Evolutionary conservation across 1,140 invertebrate species (phyloP).

Genomic region (Centruroides vittatus): DNA sequence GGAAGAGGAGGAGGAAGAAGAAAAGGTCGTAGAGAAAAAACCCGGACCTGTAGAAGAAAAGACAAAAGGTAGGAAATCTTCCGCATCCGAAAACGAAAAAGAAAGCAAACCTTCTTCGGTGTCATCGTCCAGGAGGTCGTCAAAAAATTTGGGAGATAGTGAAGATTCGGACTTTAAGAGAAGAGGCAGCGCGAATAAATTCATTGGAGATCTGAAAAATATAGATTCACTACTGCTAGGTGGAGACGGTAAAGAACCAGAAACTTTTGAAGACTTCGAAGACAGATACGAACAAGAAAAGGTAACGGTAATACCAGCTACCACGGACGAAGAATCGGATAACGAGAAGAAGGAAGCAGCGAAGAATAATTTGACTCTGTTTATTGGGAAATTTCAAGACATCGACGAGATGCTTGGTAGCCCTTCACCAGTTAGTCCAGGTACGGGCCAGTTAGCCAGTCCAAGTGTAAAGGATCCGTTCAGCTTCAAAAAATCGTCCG

Average conservation of each 20-base stretch:
- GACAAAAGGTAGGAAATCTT: not conserved
- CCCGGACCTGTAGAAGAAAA: not conserved
- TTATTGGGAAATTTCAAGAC: slow-evolving; percentile 20
- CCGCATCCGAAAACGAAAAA: not conserved
- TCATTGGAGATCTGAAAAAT: slow-evolving; percentile 4
- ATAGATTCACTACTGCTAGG: not conserved
- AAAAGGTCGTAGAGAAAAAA: not conserved
- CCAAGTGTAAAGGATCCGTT: not conserved
- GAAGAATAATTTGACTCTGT: slow-evolving; percentile 2
- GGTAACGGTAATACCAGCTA: no score
- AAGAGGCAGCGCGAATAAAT: not conserved
- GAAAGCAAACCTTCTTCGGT: not conserved
- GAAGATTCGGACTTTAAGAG: not conserved
- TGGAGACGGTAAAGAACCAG: not conserved
- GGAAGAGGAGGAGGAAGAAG: not conserved
- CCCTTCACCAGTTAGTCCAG: slow-evolving; percentile 16
- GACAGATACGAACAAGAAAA: not conserved
- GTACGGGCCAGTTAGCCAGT: not conserved
- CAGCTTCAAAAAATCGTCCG: not conserved
- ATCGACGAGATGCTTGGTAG: slow-evolving; percentile 22
- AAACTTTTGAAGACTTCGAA: slow-evolving; percentile 13
- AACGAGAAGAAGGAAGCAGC: not conserved
- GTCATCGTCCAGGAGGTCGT: no score
- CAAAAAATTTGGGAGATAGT: not conserved
- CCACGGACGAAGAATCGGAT: not conserved